Evolutionary conservation across 2,113 vertebrate species (phyloP), one percentile per base, ranked within the genome.

Genomic region (Neopipo cinnamomea): DNA sequence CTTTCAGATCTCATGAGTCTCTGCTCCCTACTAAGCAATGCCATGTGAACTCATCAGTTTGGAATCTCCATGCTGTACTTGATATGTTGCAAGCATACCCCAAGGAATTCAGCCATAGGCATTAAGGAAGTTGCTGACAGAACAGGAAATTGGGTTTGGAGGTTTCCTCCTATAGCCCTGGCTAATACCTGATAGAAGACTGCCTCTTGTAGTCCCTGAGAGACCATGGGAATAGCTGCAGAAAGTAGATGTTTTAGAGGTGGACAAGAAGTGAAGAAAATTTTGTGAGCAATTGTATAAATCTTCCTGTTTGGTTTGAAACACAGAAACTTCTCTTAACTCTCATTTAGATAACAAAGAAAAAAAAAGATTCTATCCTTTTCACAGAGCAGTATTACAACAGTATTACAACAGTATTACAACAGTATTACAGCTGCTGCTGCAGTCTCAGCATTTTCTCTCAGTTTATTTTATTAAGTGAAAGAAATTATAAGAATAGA

Each of bases 1-100:
- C 72, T 90, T 92, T 92, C 82, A 76, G 37, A 41, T 79, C 53
- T 88, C n/a, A 19, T 73, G 67, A 46, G n/a, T 65, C 28, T 81
- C 62, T 27, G 25, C 49, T 85, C 31, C 22, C 44, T 11, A 18
- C 46, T 53, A 37, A 68, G 49, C 19, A 59, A 33, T 33, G 33
- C 17, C 1, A 0, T 24, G 49, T 8, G 17, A 85, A 68, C 0
- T 0, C n/a, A 68, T 47, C 61, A 5, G 33, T 46, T 25, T 83
- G 55, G 62, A 66, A 49, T 62, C 12, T 58, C 41, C 28, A 2
- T 2, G 17, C 49, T 58, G 31, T 30, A 27, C 27, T 39, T 81
- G 63, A 33, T 3, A 5, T 6, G 9, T 31, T 62, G 46, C 41
- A 49, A 41, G 11, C 28, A 21, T 13, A 28, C 14, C n/a, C 28